Conservation (phyloP, 23 tunicate genomes). For the Oikopleura dioica region DNA sequence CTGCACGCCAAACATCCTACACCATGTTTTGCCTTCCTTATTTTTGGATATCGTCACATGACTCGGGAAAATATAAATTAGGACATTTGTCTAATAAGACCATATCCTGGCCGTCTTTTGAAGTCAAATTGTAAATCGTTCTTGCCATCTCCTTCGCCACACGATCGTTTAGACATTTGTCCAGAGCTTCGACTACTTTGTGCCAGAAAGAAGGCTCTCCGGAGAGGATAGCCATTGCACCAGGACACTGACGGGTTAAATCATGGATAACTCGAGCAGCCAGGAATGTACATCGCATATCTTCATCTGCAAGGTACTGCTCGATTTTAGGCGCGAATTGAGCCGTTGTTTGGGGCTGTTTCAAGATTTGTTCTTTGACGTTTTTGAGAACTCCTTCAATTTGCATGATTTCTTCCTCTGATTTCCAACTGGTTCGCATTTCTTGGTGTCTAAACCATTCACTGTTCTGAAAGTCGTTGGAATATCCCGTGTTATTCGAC, state of each 20-base stretch:
- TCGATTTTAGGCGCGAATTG: no score
- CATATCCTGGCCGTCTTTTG: conserved; percentile 9
- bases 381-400: no score
- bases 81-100: background rate
- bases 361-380: no score
- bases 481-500: background rate
- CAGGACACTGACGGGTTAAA: background rate
- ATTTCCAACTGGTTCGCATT: background rate
- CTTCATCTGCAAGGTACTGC: background rate
- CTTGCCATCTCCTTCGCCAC: conserved; percentile 2
- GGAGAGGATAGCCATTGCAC: no score
- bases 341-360: no score
- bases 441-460: conserved; percentile 2
- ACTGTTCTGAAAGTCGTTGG: background rate
- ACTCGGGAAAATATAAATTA: background rate
- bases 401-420: background rate
- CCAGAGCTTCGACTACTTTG: background rate
- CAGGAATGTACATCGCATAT: background rate
- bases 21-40: background rate
- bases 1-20: background rate
- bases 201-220: background rate
- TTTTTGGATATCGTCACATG: background rate
- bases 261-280: conserved; percentile 8
- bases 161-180: background rate
- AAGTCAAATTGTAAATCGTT: background rate